These are phyloP conservation scores for Malthinus flaveolus DNA, from an alignment of 2,888 invertebrate species.

Conservation along the genomic window DNA sequence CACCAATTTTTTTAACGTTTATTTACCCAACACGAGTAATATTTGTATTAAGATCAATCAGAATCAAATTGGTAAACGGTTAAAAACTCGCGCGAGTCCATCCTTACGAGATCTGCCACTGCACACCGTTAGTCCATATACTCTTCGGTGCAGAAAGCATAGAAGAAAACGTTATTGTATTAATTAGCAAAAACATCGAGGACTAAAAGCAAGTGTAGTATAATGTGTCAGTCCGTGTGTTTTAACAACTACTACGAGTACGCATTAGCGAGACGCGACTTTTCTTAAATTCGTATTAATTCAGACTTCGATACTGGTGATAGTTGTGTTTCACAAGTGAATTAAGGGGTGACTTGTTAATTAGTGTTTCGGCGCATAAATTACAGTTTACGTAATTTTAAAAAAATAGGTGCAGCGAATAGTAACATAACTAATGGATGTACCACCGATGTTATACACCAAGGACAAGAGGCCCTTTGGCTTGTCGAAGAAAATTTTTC, in stretches of 20 bases:
- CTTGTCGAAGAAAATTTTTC: constrained; percentile 55
- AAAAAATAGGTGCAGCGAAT: constrained; percentile 63
- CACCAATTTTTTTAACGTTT: neutral
- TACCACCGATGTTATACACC: constrained; percentile 40
- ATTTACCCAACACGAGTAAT: neutral
- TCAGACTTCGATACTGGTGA: neutral
- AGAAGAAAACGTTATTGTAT: constrained; percentile 49
- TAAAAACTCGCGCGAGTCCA: neutral
- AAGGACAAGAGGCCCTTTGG: constrained; percentile 52
- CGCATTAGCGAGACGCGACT: constrained; percentile 23
- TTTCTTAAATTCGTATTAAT: neutral
- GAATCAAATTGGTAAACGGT: constrained; percentile 6
- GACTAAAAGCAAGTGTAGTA: constrained; percentile 34
- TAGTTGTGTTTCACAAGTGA: neutral
- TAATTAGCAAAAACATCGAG: constrained; percentile 47
- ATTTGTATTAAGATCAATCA: constrained; percentile 10
- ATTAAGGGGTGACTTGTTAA: neutral
- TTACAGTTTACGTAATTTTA: neutral
- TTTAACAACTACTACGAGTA: constrained; percentile 32
- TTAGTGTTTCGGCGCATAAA: neutral
- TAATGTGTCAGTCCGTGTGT: constrained; percentile 36
- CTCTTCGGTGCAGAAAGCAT: constrained; percentile 51
- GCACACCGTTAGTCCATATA: constrained; percentile 52
- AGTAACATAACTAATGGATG: constrained; percentile 50
- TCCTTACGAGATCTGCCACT: constrained; percentile 17